Conservation (phyloP, 2,113 vertebrate species). For the Cyphomyrus discorhynchus region DNA sequence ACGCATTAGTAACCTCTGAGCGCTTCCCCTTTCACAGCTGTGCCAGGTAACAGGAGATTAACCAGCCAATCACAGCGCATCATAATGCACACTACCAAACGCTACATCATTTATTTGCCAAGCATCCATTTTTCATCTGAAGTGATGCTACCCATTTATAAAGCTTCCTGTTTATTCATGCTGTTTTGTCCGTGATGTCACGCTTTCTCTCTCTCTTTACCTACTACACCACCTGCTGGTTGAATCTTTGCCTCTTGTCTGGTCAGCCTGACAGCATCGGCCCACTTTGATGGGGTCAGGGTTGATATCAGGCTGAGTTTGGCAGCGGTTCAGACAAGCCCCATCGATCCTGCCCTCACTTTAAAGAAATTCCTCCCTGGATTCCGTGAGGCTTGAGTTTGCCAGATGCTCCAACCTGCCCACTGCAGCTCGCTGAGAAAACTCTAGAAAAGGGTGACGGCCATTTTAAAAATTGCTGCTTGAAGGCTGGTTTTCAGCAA, state of each 20-base stretch:
- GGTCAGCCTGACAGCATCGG: not conserved
- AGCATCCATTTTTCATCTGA: not conserved
- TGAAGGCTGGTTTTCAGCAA: not conserved
- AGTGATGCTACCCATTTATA: not conserved
- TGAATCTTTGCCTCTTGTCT: not conserved
- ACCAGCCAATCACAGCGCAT: not conserved
- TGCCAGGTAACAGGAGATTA: not conserved
- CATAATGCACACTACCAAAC: not conserved
- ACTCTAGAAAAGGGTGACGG: not conserved
- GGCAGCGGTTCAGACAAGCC: not conserved
- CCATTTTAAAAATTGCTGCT: not conserved
- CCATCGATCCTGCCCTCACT: not conserved
- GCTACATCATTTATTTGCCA: not conserved
- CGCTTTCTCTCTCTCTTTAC: not conserved
- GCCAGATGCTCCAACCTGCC: not conserved
- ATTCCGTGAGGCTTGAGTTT: not conserved
- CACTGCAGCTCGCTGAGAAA: not conserved
- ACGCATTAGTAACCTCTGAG: not conserved
- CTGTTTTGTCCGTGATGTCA: not conserved
- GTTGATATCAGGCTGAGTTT: not conserved
- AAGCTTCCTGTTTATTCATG: not conserved
- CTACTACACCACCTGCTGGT: not conserved
- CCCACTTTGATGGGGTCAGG: not conserved
- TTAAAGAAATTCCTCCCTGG: not conserved
- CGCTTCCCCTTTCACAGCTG: not conserved